Base-by-base conservation (phyloP, 2,888 invertebrate species). In the Rhamnusium bicolor region DNA sequence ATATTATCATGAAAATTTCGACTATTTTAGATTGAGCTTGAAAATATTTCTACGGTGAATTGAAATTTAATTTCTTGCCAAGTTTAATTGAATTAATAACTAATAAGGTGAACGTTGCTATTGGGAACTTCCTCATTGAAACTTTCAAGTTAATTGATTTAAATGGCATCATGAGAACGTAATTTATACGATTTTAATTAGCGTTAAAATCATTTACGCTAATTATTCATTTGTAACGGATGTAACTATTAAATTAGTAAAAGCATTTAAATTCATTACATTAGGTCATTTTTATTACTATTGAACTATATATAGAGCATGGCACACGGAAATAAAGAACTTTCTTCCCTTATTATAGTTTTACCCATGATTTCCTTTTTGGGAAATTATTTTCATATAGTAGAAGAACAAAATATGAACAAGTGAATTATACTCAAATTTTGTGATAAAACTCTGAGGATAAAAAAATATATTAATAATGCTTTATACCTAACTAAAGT, bases 21-120 rank as follows among this genome's bases (percentile, higher is more conserved):
- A 58, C 70, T 73, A 60, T 71, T 71, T 73, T 63, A 70, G 65
- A 67, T 76, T 76, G 76, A 76, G 76, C 76, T 72, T 71, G 67
- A 56, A 49, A 56, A 58, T 40, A 62, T 65, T 74, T 76, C 74
- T 65, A 71, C 72, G 72, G 74, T 74, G 72, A 74, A 74, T 65
- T 73, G 65, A 73, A 61, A 65, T 19, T 16, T 62, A 47, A 62
- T 49, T 24, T 19, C 61, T 47, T 54, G 18, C 58, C 7, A 61
- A 18, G 14, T 46, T 18, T 51, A 65, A 32, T 65, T 53, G 10
- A 65, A 65, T 65, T 65, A 65, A 40, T 27, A 65, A 65, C 54
- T 65, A 65, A 40, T 27, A 54, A 29, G 6, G 32, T 53, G 19
- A 65, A 65, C 49, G 14, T 63, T 27, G 18, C 51, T 51, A 63